Conservation (phyloP, 2,113 vertebrate species). For the Progne subis region DNA sequence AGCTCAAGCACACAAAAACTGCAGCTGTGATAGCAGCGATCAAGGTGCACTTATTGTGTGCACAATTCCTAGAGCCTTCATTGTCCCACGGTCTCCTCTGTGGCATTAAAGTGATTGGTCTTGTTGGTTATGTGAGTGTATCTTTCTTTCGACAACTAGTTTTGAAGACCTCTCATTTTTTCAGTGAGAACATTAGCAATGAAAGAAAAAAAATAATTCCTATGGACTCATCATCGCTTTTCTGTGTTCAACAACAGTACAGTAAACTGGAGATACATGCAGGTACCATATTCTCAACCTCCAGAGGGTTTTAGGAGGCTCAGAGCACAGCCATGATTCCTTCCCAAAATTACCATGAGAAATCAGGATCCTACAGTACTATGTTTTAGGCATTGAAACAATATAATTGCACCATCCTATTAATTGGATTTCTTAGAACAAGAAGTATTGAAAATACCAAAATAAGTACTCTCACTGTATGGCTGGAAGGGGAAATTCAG, state of each 20-base stretch:
- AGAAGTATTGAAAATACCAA: neutral
- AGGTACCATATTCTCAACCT: neutral
- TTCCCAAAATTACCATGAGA: neutral
- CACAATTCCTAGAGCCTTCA: neutral
- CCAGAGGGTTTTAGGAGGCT: neutral
- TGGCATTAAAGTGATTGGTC: neutral
- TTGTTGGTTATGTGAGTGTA: neutral
- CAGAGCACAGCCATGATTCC: neutral
- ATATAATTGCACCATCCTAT: neutral
- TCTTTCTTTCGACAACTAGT: neutral
- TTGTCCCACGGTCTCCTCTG: neutral
- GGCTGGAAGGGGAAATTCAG: neutral
- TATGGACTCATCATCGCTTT: neutral
- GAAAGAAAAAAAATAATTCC: neutral
- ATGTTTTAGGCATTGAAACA: neutral
- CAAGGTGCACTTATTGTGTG: accelerated
- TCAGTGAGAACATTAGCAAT: neutral
- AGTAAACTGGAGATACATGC: neutral
- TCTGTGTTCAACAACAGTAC: neutral
- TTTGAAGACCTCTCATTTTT: neutral
- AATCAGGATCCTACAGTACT: neutral
- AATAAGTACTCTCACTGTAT: neutral
- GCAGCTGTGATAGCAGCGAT: neutral
- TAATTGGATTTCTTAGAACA: neutral
- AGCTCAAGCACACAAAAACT: neutral